Conservation (phyloP, 1,140 invertebrate genomes). For the Metopolophium dirhodum region DNA sequence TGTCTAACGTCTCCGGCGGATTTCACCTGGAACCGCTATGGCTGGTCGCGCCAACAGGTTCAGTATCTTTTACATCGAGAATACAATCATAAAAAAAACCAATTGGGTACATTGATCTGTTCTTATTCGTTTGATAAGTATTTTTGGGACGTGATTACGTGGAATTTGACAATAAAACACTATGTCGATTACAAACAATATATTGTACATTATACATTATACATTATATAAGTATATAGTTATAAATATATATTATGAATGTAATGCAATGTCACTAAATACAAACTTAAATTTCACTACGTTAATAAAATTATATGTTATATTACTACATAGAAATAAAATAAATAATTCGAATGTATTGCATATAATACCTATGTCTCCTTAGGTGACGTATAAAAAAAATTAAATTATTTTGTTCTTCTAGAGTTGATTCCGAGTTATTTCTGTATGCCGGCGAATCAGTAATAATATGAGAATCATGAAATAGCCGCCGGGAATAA, state of each 20-base stretch:
- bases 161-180: not conserved
- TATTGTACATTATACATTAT: not conserved
- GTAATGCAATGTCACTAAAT: not conserved
- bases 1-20: conserved; percentile 18
- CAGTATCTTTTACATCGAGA: conserved; percentile 34
- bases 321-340: not conserved
- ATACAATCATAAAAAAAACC: conserved; percentile 1
- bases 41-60: conserved; percentile 38
- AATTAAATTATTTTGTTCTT: not conserved
- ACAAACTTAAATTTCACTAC: not conserved
- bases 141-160: not conserved
- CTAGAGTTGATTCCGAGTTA: not conserved
- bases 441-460: not conserved
- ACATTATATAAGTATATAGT: not conserved
- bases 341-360: not conserved
- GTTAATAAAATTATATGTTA: not conserved
- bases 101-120: conserved; percentile 43
- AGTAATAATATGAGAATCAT: not conserved
- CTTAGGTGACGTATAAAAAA: not conserved
- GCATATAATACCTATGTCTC: not conserved
- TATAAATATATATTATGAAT: not conserved
- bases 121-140: not conserved
- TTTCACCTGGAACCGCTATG: conserved; percentile 51
- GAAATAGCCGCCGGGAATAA: not conserved
- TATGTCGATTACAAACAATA: not conserved